phyloP scores from a whole-genome alignment of 2,113 vertebrate species.

The Mesembrinibis cayennensis region DNA sequence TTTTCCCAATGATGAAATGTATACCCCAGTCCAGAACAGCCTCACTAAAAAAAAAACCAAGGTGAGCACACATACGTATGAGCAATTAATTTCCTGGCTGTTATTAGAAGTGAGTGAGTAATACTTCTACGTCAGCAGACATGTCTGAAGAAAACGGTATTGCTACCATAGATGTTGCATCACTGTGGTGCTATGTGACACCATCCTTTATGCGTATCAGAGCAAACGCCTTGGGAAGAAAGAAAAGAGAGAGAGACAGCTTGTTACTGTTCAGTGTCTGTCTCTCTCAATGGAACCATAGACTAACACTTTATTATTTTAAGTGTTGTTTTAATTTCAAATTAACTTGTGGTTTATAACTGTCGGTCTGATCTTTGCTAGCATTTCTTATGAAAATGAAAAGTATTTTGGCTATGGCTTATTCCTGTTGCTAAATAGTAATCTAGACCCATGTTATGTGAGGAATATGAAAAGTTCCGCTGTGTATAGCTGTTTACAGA shows the following conservation, averaged over 20 bases:
- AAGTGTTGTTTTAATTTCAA: not conserved
- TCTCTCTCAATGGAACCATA: not conserved
- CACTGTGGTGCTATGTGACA: not conserved
- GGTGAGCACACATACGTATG: not conserved
- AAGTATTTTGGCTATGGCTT: not conserved
- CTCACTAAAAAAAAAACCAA: not conserved
- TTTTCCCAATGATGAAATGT: not conserved
- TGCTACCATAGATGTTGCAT: not conserved
- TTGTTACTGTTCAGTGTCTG: not conserved
- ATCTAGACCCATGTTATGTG: not conserved
- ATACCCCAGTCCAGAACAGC: not conserved
- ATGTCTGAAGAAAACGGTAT: not conserved
- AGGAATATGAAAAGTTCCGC: not conserved
- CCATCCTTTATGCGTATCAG: not conserved
- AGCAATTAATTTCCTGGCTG: not conserved
- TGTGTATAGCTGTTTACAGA: not conserved
- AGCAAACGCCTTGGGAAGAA: not conserved
- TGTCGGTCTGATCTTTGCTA: not conserved
- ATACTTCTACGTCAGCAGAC: not conserved
- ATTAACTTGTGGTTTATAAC: not conserved
- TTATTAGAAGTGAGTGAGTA: constrained; percentile 9
- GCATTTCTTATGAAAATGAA: not conserved
- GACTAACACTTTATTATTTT: not conserved
- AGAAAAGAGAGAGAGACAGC: not conserved
- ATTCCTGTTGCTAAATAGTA: not conserved